Evolutionary conservation across 2,113 vertebrate genomes (phyloP).

Genomic region (Gadus macrocephalus): DNA sequence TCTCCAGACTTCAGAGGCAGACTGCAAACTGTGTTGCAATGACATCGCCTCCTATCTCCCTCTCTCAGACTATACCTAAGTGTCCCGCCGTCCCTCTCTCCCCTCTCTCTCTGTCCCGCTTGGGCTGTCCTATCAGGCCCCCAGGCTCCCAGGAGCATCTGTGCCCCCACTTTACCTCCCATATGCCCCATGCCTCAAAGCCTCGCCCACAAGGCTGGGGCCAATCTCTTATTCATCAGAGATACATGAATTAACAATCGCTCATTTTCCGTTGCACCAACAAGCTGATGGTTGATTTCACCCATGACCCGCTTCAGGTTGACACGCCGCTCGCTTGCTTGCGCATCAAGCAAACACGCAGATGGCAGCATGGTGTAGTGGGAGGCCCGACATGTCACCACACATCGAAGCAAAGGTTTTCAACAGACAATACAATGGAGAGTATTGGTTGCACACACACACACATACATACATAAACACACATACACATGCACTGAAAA

Average conservation of each 20-base stretch:
- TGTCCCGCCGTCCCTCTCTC: slow-evolving; percentile 22
- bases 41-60: slow-evolving; percentile 1
- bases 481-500: no score
- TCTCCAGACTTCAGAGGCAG: slow-evolving; percentile 15
- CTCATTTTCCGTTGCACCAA: slow-evolving; percentile 59
- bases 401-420: background rate
- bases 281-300: slow-evolving; percentile 50
- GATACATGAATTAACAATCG: slow-evolving; percentile 63
- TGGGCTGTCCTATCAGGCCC: slow-evolving; percentile 47
- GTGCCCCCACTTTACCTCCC: slow-evolving; percentile 49
- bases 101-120: slow-evolving; percentile 26
- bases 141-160: slow-evolving; percentile 64
- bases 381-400: slow-evolving; percentile 7
- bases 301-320: slow-evolving; percentile 54
- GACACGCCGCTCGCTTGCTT: slow-evolving; percentile 8
- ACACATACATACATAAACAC: no score
- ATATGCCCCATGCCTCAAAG: slow-evolving; percentile 65
- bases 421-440: slow-evolving; percentile 5
- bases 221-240: slow-evolving; percentile 64
- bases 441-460: no score
- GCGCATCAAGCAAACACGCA: slow-evolving; percentile 30
- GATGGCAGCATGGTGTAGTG: background rate
- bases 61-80: slow-evolving; percentile 8
- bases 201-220: slow-evolving; percentile 44
- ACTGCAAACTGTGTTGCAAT: no score